phyloP scores from a whole-genome alignment of 2,113 vertebrate genomes.

The Psittacus erithacus region DNA sequence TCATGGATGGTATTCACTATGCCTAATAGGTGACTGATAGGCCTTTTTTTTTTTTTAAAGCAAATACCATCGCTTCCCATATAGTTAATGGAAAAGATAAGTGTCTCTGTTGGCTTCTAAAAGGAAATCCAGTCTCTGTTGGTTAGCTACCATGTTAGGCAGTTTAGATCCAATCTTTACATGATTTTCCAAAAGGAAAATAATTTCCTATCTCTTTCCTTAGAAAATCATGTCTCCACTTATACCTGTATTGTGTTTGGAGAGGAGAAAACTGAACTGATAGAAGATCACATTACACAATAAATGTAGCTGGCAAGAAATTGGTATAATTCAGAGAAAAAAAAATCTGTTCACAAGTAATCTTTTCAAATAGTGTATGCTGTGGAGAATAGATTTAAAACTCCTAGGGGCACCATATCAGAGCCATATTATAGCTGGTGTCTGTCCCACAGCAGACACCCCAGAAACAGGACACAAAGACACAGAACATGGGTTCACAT shows the following conservation, averaged over 20 bases:
- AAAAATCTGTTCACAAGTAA: neutral
- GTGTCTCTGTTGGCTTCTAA: neutral
- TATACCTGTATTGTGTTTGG: neutral
- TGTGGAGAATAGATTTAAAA: neutral
- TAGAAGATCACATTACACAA: neutral
- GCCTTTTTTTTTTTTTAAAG: neutral
- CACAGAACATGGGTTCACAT: neutral
- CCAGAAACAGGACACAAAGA: neutral
- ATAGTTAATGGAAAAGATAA: neutral
- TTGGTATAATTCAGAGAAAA: neutral
- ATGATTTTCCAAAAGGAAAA: slow-evolving; percentile 1
- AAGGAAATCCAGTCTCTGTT: neutral
- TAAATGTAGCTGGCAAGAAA: neutral
- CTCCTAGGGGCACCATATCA: neutral
- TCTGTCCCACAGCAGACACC: neutral
- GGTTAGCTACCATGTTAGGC: neutral
- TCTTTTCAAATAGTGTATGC: neutral
- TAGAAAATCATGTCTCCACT: neutral
- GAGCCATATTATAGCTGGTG: neutral
- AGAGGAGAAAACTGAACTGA: neutral
- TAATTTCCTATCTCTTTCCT: neutral
- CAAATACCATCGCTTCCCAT: neutral
- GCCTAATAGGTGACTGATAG: neutral
- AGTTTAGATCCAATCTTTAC: neutral
- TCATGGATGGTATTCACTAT: neutral